Evolutionary conservation across 2,797 vertebrate species (phyloP).

Genomic region (Onychomys arenicola): DNA sequence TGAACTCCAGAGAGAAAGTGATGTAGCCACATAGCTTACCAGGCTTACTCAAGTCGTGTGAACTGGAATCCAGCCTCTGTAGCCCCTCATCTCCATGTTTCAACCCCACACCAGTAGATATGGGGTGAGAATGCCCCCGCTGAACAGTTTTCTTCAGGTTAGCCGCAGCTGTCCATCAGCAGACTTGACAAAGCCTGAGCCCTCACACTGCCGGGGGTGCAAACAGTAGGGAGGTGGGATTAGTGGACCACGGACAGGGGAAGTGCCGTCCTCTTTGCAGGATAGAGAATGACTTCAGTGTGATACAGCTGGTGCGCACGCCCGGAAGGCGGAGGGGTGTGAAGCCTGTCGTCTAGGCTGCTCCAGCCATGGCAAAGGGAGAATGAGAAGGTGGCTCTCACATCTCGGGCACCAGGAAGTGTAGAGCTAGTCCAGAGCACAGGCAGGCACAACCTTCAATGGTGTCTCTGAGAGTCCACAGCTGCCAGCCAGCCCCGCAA

Average conservation of each 20-base stretch:
- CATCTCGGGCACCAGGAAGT: not conserved
- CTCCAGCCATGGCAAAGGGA: not conserved
- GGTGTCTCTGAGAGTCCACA: not conserved
- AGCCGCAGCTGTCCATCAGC: not conserved
- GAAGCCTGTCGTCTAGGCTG: not conserved
- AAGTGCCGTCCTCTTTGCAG: not conserved
- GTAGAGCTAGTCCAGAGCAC: not conserved
- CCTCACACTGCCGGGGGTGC: too few species aligned
- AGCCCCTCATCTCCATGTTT: not conserved
- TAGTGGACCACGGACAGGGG: too few species aligned
- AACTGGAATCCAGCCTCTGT: not conserved
- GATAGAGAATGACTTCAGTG: not conserved
- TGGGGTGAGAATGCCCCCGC: not conserved
- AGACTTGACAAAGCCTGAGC: not conserved
- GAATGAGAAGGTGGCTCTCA: too few species aligned
- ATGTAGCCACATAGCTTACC: not conserved
- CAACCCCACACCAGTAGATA: not conserved
- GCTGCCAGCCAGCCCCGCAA: not conserved
- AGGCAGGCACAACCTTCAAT: not conserved
- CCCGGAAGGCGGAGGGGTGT: not conserved
- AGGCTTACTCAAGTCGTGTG: not conserved
- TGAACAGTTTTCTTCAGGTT: not conserved
- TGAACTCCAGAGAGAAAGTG: not conserved
- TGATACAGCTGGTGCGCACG: not conserved
- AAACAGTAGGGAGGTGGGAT: too few species aligned